phyloP scores from a whole-genome alignment of 2,113 vertebrate species.

The Podarcis muralis region DNA sequence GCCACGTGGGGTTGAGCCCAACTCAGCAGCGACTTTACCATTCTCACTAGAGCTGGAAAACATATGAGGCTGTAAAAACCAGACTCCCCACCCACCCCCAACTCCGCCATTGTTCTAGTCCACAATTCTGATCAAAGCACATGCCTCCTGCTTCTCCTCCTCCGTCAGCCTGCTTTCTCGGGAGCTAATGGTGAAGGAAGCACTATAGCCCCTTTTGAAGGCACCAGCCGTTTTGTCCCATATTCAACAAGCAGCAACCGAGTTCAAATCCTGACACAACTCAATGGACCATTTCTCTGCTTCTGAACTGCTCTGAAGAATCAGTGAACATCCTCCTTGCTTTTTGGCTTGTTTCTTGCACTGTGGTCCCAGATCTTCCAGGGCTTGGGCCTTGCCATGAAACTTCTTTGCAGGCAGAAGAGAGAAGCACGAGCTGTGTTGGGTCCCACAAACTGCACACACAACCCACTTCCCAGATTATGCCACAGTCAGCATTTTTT shows the following conservation, averaged over 20 bases:
- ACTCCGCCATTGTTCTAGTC: background rate
- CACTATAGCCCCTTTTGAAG: background rate
- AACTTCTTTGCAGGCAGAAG: background rate
- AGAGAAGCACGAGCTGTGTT: background rate
- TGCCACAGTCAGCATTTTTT: background rate
- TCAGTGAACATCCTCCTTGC: background rate
- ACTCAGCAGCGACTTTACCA: background rate
- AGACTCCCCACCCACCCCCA: background rate
- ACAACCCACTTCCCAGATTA: background rate
- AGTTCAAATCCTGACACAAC: background rate
- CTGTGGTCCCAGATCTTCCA: background rate
- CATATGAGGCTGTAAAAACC: background rate
- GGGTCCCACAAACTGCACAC: background rate
- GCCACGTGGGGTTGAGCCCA: background rate
- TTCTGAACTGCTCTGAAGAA: background rate
- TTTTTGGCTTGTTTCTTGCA: background rate
- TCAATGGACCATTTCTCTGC: background rate
- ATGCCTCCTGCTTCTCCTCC: background rate
- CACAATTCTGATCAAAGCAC: background rate
- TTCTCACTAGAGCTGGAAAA: background rate
- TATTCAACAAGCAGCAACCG: background rate
- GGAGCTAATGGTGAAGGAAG: background rate
- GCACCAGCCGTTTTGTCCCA: background rate
- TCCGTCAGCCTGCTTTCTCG: background rate
- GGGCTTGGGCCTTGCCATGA: background rate